Percentiles rank a stretch among this genome's conserved stretches.
Conservation (phyloP, 2,113 vertebrate genomes). For the Nansenia antarctica region DNA sequence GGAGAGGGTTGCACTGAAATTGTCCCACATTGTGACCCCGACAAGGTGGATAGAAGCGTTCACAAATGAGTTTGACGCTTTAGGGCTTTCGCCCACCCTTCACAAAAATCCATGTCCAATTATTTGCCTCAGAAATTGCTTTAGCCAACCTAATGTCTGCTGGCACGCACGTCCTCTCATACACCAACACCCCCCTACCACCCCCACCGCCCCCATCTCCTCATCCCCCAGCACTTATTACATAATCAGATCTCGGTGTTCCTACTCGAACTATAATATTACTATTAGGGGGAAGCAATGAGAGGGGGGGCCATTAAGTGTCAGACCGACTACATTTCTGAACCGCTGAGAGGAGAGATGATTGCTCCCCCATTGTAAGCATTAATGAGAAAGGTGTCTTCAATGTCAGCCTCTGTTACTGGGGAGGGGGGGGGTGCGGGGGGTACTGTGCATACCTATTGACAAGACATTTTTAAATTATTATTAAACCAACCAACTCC, state of each 20-base stretch:
- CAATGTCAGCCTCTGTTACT: slow-evolving; percentile 29
- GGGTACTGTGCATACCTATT: not conserved
- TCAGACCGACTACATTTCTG: slow-evolving; percentile 25
- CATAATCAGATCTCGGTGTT: slow-evolving; percentile 27
- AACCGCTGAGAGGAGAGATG: slow-evolving; percentile 29
- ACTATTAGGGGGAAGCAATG: slow-evolving; percentile 7
- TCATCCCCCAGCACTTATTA: slow-evolving; percentile 1
- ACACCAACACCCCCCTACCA: not conserved
- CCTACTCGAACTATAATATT: slow-evolving; percentile 17
- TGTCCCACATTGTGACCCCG: not conserved
- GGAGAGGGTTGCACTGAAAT: too few relatives aligned
- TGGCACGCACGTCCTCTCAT: not conserved
- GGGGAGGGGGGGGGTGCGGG: slow-evolving; percentile 12
- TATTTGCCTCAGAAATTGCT: slow-evolving; percentile 57
- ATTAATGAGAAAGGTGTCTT: slow-evolving; percentile 43
- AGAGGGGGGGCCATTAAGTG: slow-evolving; percentile 35
- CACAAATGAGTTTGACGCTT: slow-evolving; percentile 55
- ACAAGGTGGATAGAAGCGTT: slow-evolving; percentile 47
- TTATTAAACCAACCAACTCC: slow-evolving; percentile 30
- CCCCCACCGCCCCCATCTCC: not conserved
- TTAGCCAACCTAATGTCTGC: slow-evolving; percentile 46
- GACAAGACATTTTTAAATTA: not conserved
- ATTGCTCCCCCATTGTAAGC: slow-evolving; percentile 24
- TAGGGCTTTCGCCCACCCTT: slow-evolving; percentile 39
- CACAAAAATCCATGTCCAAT: slow-evolving; percentile 58